Evolutionary conservation across 1,140 invertebrate genomes (phyloP).

Genomic region (Drosophila pseudoananassae): DNA sequence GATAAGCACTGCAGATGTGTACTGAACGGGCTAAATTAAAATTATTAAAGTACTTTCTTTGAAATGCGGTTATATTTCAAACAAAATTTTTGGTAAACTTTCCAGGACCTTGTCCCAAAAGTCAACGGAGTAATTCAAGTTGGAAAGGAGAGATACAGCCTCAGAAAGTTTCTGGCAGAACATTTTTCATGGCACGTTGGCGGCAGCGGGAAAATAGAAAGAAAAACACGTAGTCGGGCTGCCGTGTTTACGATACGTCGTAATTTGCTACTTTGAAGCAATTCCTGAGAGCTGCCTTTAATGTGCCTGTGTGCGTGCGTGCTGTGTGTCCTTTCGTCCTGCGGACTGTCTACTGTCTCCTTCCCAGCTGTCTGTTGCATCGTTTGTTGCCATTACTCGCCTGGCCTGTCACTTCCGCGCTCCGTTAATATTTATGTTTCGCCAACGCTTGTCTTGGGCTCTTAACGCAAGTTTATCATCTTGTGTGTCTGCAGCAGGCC

Average conservation of each 20-base stretch:
- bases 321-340: constrained; percentile 14
- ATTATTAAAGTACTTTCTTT: neutral
- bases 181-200: constrained; percentile 34
- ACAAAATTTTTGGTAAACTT: neutral
- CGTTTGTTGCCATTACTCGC: constrained; percentile 70
- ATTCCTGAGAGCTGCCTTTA: constrained; percentile 53
- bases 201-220: constrained; percentile 22
- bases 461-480: constrained; percentile 43
- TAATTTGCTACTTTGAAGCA: constrained; percentile 75
- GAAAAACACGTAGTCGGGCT: constrained; percentile 61
- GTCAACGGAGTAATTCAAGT: constrained; percentile 15
- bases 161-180: constrained; percentile 25
- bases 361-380: constrained; percentile 48
- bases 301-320: constrained; percentile 67
- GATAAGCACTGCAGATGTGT: constrained; percentile 33
- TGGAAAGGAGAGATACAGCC: constrained; percentile 5
- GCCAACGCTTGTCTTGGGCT: constrained; percentile 59
- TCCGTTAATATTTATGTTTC: constrained; percentile 76
- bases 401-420: constrained; percentile 68
- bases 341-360: constrained; percentile 1
- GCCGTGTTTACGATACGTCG: constrained; percentile 64
- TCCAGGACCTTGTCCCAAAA: neutral
- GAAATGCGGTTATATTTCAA: neutral
- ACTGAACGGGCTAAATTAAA: constrained; percentile 21
- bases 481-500: constrained; percentile 19